Conservation (phyloP, 1,140 invertebrate genomes). For the Leptoteleia sp. region DNA sequence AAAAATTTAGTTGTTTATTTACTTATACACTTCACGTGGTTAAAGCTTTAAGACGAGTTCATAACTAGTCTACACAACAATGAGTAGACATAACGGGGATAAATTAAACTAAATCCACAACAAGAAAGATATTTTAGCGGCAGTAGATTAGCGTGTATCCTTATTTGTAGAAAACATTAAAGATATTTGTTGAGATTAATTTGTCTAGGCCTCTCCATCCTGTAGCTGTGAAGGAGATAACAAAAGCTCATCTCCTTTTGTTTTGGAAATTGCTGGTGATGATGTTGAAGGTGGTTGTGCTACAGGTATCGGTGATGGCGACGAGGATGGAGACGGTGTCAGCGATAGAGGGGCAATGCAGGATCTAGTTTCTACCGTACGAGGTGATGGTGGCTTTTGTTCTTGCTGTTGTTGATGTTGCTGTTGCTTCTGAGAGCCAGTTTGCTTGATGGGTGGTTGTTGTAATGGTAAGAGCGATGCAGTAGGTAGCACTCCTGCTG, state of each 20-base stretch:
- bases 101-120: slow-evolving; percentile 57
- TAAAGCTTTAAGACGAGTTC: slow-evolving; percentile 73
- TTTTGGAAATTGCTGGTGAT: slow-evolving; percentile 61
- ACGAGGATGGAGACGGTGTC: slow-evolving; percentile 56
- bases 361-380: slow-evolving; percentile 50
- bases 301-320: slow-evolving; percentile 57
- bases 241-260: slow-evolving; percentile 74
- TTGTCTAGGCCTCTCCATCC: slow-evolving; percentile 66
- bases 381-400: slow-evolving; percentile 57
- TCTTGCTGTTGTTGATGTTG: slow-evolving; percentile 52
- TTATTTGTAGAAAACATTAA: slow-evolving; percentile 69
- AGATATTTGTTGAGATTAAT: slow-evolving; percentile 23
- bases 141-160: slow-evolving; percentile 73
- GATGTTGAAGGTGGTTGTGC: slow-evolving; percentile 58
- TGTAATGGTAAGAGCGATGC: slow-evolving; percentile 69
- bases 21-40: slow-evolving; percentile 69
- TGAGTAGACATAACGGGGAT: slow-evolving; percentile 53
- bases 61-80: slow-evolving; percentile 67
- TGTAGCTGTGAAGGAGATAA: slow-evolving; percentile 76
- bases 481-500: slow-evolving; percentile 65
- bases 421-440: slow-evolving; percentile 23
- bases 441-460: slow-evolving; percentile 24
- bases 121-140: slow-evolving; percentile 65
- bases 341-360: slow-evolving; percentile 59
- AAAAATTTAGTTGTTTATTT: slow-evolving; percentile 75